A percentile compares a stretch with the other conserved stretches of the same genome.
Conservation (phyloP, 2,888 invertebrate species). For the Drosophila fungiperda region DNA sequence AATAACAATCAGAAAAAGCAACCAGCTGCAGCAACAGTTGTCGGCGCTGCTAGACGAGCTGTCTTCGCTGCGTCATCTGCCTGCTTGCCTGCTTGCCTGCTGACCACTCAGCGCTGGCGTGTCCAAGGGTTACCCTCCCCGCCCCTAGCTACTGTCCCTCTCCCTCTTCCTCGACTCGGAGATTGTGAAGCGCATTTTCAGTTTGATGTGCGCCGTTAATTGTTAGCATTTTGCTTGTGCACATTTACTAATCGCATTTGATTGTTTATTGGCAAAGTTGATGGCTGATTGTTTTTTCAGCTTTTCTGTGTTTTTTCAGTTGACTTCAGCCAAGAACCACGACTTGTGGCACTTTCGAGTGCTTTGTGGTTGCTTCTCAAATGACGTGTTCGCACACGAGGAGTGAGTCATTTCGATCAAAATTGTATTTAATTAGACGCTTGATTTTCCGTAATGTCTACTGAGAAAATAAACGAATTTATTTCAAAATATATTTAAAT, state of each 20-base stretch:
- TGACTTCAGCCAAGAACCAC: constrained; percentile 7
- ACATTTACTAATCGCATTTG: constrained; percentile 72
- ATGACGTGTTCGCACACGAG: constrained; percentile 26
- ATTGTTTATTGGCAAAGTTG: constrained; percentile 62
- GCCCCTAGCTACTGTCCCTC: neutral
- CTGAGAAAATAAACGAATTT: neutral
- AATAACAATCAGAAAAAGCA: neutral
- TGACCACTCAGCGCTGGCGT: constrained; percentile 51
- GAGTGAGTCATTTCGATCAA: constrained; percentile 26
- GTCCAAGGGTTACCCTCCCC: constrained; percentile 26
- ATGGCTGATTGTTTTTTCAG: constrained; percentile 18
- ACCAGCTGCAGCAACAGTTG: constrained; percentile 20
- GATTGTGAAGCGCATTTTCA: constrained; percentile 28
- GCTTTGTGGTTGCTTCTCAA: constrained; percentile 11
- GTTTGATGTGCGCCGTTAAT: constrained; percentile 66
- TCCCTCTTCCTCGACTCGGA: too few relatives aligned
- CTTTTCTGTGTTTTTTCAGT: neutral
- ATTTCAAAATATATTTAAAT: neutral
- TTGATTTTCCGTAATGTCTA: neutral
- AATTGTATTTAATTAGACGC: too few relatives aligned
- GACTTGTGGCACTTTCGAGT: constrained; percentile 3
- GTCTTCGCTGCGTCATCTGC: constrained; percentile 73
- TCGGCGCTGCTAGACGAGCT: constrained; percentile 56
- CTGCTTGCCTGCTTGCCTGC: constrained; percentile 18
- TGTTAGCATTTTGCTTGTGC: constrained; percentile 66